These are phyloP conservation scores for Acanthisitta chloris DNA, from an alignment of 2,113 vertebrate species.

Conservation along the genomic window DNA sequence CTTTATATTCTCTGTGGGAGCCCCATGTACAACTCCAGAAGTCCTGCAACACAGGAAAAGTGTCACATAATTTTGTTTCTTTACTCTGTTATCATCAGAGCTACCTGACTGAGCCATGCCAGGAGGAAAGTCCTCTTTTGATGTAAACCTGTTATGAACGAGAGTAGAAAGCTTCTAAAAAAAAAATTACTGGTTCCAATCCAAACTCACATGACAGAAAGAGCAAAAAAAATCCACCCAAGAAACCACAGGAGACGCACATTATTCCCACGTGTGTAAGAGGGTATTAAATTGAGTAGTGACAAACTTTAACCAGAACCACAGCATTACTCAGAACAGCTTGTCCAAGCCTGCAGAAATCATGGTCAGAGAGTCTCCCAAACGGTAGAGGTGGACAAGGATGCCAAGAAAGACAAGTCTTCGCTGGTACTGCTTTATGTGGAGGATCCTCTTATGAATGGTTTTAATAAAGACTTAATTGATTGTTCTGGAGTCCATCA, in stretches of 20 bases:
- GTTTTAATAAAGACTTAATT: conserved; percentile 38
- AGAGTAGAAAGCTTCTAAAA: background rate
- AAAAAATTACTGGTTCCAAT: background rate
- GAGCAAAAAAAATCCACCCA: background rate
- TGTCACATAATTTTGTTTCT: background rate
- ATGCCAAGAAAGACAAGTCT: background rate
- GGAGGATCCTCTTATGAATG: background rate
- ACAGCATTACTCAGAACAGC: background rate
- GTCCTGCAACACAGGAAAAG: background rate
- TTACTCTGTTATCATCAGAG: background rate
- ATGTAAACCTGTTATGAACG: background rate
- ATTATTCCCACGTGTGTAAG: background rate
- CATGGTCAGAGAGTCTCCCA: background rate
- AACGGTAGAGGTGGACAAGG: background rate
- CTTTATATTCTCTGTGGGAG: background rate
- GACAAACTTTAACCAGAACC: conserved; percentile 31
- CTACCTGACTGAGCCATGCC: background rate
- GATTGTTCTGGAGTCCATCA: conserved; percentile 26
- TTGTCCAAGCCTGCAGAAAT: background rate
- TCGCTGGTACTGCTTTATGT: background rate
- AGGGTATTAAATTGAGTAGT: background rate
- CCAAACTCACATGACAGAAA: background rate
- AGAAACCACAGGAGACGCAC: rapidly evolving
- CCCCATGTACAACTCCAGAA: rapidly evolving
- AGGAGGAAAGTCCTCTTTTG: background rate